Conservation (phyloP, 1,140 invertebrate genomes). For the Drosophila sturtevanti region DNA sequence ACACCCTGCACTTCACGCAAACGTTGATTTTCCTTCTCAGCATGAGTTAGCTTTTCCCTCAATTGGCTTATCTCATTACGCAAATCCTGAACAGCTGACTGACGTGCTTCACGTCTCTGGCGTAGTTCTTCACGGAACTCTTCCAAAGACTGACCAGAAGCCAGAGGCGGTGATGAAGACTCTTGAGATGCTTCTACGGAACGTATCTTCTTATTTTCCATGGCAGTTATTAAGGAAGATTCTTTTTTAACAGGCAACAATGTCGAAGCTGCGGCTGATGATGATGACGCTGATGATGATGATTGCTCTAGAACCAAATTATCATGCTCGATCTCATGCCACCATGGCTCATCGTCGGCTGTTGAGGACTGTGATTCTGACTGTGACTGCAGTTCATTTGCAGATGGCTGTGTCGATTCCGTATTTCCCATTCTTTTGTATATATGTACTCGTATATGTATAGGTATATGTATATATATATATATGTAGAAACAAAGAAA, state of each 20-base stretch:
- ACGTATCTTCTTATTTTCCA: conserved; percentile 2
- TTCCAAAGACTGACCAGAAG: conserved; percentile 72
- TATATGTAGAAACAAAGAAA: conserved; percentile 48
- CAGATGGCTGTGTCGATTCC: conserved; percentile 52
- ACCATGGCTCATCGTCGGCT: conserved; percentile 70
- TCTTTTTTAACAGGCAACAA: not conserved
- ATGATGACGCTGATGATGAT: conserved; percentile 3
- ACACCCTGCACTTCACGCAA: conserved; percentile 64
- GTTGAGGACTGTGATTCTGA: conserved; percentile 3
- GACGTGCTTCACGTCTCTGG: conserved; percentile 85
- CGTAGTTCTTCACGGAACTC: conserved; percentile 85
- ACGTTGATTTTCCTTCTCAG: conserved; percentile 83
- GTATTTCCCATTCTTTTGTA: conserved; percentile 56
- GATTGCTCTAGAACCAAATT: conserved; percentile 66
- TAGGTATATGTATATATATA: too few species aligned
- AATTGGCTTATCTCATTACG: conserved; percentile 85
- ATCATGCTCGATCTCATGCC: conserved; percentile 75
- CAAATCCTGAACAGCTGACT: conserved; percentile 84
- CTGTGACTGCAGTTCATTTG: conserved; percentile 43
- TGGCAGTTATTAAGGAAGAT: not conserved
- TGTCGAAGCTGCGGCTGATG: too few species aligned
- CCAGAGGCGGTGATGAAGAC: not conserved
- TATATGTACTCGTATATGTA: too few species aligned
- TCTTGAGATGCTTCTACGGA: conserved; percentile 1
- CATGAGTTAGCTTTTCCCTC: conserved; percentile 83